phyloP scores from a whole-genome alignment of 1,140 invertebrate species.

The Cryptotermes secundus region DNA sequence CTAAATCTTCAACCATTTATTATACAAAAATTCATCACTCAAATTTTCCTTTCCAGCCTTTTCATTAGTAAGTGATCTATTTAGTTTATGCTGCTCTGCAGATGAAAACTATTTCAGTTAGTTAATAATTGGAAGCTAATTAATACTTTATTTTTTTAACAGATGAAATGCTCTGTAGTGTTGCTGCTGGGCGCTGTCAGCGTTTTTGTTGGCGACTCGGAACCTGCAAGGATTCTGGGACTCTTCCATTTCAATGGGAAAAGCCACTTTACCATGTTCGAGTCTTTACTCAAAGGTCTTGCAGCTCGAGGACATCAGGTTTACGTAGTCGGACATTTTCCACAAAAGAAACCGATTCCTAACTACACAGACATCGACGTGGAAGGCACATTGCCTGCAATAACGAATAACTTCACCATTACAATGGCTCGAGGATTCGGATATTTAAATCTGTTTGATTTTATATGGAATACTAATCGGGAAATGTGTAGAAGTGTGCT shows the following conservation, averaged over 20 bases:
- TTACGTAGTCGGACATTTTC: constrained; percentile 54
- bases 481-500: neutral
- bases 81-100: no score
- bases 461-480: neutral
- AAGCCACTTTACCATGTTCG: constrained; percentile 59
- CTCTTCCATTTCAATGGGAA: constrained; percentile 51
- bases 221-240: constrained; percentile 40
- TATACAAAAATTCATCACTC: no score
- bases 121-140: no score
- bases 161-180: neutral
- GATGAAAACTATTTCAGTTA: no score
- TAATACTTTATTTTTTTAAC: neutral
- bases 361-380: constrained; percentile 54
- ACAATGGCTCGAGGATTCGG: neutral
- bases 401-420: constrained; percentile 5
- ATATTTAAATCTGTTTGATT: neutral
- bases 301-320: constrained; percentile 57
- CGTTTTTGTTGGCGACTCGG: neutral
- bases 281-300: constrained; percentile 53
- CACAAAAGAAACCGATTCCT: constrained; percentile 47
- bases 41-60: no score
- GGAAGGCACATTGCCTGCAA: neutral
- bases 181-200: neutral
- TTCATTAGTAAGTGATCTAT: no score
- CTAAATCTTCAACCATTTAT: no score